Conservation (phyloP, 2,888 invertebrate species). For the Eupithecia subfuscata region DNA sequence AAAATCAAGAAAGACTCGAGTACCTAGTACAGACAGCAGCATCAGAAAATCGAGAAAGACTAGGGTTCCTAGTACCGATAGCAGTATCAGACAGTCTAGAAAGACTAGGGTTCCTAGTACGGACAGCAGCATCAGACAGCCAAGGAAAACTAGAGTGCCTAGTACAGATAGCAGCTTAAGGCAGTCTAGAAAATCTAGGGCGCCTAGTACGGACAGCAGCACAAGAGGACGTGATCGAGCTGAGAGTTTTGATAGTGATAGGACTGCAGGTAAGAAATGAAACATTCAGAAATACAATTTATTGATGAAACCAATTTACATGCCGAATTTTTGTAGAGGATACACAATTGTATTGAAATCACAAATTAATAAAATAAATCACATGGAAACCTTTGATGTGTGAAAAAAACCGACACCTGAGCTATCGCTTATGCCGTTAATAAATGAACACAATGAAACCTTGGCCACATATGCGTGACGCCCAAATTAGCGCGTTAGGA, state of each 20-base stretch:
- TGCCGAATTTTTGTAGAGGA: too few relatives aligned
- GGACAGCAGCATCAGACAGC: slow-evolving; percentile 3
- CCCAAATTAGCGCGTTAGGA: too few relatives aligned
- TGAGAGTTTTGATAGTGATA: slow-evolving; percentile 47
- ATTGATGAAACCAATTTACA: too few relatives aligned
- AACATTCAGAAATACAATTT: too few relatives aligned
- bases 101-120: slow-evolving; percentile 5
- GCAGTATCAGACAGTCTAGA: not conserved
- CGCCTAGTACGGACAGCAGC: slow-evolving; percentile 10
- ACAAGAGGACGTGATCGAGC: slow-evolving; percentile 7
- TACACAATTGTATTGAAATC: too few relatives aligned
- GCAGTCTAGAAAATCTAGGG: not conserved
- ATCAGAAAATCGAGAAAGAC: not conserved
- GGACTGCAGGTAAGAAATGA: slow-evolving; percentile 49
- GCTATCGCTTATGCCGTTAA: too few relatives aligned
- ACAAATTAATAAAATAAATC: too few relatives aligned
- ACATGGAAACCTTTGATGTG: too few relatives aligned
- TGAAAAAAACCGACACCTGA: too few relatives aligned
- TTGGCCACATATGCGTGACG: too few relatives aligned
- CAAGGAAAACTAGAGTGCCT: slow-evolving; percentile 11
- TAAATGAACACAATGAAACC: too few relatives aligned
- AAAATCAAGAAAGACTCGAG: not conserved
- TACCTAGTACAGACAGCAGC: slow-evolving; percentile 2
- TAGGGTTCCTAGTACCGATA: slow-evolving; percentile 1
- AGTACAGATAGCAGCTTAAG: slow-evolving; percentile 7